These are phyloP conservation scores for Orientallactaga bullata DNA, from an alignment of 2,113 vertebrate genomes.

Conservation along the genomic window DNA sequence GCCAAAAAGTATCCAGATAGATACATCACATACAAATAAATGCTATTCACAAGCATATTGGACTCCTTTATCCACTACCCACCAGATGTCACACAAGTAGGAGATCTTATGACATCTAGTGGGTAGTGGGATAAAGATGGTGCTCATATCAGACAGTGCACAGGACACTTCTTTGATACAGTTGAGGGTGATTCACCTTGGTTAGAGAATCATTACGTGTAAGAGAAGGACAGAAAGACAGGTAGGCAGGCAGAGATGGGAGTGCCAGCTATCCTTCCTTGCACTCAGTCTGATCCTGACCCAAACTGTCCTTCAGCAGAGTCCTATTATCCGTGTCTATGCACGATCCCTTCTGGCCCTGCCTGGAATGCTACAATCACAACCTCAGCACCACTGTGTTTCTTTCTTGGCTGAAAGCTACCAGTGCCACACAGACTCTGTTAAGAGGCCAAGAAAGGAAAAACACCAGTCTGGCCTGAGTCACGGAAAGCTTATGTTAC, in stretches of 20 bases:
- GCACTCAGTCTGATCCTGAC: not conserved
- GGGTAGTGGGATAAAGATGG: not conserved
- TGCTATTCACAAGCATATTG: not conserved
- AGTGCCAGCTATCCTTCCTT: not conserved
- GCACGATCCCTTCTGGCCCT: not conserved
- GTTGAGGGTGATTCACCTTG: not conserved
- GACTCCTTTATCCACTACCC: not conserved
- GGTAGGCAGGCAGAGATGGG: too few relatives aligned
- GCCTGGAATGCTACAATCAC: not conserved
- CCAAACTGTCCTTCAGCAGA: not conserved
- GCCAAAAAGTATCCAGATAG: not conserved
- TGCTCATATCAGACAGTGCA: not conserved
- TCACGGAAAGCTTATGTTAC: not conserved
- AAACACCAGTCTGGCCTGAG: constrained; percentile 28
- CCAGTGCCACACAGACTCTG: not conserved
- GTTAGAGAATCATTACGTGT: not conserved
- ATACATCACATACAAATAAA: constrained; percentile 5
- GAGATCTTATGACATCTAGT: not conserved
- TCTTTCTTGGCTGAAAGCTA: constrained; percentile 27
- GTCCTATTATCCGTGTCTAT: not conserved
- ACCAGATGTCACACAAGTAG: not conserved
- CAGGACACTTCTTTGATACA: not conserved
- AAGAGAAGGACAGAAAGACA: not conserved
- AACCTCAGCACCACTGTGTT: constrained; percentile 1
- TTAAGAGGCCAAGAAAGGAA: constrained; percentile 36